Evolutionary conservation across 2,797 vertebrate genomes (phyloP).

Genomic region (Muscicapa striata): DNA sequence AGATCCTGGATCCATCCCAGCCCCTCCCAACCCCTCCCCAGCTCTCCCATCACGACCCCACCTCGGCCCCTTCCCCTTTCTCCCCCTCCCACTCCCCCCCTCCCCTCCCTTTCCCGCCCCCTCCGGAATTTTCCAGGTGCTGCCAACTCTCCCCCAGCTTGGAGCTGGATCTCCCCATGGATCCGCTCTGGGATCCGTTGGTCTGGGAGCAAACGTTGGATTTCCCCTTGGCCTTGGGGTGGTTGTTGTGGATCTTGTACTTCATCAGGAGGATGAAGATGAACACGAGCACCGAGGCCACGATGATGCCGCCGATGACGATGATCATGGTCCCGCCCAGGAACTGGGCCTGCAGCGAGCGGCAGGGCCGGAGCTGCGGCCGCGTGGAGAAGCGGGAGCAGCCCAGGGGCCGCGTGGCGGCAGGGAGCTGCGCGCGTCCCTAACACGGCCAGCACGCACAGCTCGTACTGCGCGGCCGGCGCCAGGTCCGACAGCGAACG

Average conservation of each 20-base stretch:
- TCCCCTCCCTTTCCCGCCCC: no score
- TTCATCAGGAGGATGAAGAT: constrained; percentile 93
- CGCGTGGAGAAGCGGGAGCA: constrained; percentile 62
- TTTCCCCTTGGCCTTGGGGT: constrained; percentile 78
- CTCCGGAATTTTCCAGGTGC: neutral
- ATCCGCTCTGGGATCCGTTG: constrained; percentile 72
- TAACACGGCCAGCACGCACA: neutral
- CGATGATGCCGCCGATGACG: constrained; percentile 90
- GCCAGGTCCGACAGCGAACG: neutral
- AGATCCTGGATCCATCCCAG: no score
- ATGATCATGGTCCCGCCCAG: constrained; percentile 92
- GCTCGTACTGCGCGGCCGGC: neutral
- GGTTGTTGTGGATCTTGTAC: constrained; percentile 88
- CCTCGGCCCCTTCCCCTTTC: no score
- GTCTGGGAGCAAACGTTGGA: constrained; percentile 89
- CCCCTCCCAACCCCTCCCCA: no score
- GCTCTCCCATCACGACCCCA: no score
- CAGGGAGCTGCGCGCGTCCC: neutral
- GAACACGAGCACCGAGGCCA: constrained; percentile 90
- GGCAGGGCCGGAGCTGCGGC: constrained; percentile 81
- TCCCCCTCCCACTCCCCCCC: no score
- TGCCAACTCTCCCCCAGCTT: neutral
- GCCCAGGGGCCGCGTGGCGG: neutral
- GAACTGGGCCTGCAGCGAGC: constrained; percentile 86
- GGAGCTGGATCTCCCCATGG: no score